Evolutionary conservation across 92 coral and sea anemone genomes (phyloP).

Genomic region (Zoanthus sociatus): DNA sequence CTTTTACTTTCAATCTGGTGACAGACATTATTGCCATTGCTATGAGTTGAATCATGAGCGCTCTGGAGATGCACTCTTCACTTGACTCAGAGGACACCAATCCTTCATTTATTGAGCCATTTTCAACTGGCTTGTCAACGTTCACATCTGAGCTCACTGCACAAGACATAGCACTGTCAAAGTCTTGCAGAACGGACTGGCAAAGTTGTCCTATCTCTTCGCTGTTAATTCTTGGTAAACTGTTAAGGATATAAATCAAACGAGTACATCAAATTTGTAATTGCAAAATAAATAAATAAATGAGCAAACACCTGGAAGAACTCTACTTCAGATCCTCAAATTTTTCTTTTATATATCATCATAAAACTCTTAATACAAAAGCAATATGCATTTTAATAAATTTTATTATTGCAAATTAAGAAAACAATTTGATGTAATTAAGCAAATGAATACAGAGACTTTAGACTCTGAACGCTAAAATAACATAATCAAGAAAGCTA

Average conservation of each 20-base stretch:
- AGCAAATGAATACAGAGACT: too few relatives aligned
- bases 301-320: too few relatives aligned
- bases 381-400: too few relatives aligned
- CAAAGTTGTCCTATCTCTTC: constrained; percentile 96
- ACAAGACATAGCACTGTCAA: constrained; percentile 74
- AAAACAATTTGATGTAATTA: too few relatives aligned
- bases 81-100: constrained; percentile 42
- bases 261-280: too few relatives aligned
- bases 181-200: constrained; percentile 95
- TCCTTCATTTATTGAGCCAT: constrained; percentile 45
- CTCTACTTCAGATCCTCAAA: too few relatives aligned
- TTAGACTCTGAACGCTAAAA: too few relatives aligned
- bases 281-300: too few relatives aligned
- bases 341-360: too few relatives aligned
- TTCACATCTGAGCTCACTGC: constrained; percentile 44
- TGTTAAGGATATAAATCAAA: background rate
- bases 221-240: constrained; percentile 75
- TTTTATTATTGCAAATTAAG: too few relatives aligned
- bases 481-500: too few relatives aligned
- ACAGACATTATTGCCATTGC: constrained; percentile 85
- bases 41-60: constrained; percentile 84
- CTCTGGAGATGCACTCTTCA: constrained; percentile 66
- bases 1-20: constrained; percentile 81
- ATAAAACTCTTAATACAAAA: too few relatives aligned
- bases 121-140: constrained; percentile 38